Evolutionary conservation across 2,113 vertebrate species (phyloP).

Genomic region (Ploceus nigricollis): DNA sequence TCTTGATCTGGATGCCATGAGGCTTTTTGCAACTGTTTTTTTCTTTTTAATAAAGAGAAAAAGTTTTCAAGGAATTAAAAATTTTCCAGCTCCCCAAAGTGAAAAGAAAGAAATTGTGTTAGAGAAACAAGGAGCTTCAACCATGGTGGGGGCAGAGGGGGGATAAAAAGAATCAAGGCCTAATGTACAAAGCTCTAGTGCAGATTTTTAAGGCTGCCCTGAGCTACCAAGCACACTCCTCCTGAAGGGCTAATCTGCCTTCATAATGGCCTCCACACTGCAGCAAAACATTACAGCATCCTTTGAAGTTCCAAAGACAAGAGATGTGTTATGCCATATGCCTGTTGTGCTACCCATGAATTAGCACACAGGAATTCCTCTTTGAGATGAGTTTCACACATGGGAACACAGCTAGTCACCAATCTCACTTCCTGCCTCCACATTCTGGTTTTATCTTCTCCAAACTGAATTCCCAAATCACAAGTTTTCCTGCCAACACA

Average conservation of each 20-base stretch:
- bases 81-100: background rate
- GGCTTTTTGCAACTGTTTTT: background rate
- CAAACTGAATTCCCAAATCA: background rate
- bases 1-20: background rate
- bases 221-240: background rate
- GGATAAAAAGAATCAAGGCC: background rate
- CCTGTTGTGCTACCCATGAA: background rate
- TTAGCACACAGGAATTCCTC: background rate
- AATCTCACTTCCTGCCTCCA: background rate
- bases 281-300: background rate
- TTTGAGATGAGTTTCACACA: background rate
- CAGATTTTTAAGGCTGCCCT: background rate
- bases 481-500: background rate
- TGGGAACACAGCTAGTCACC: background rate
- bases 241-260: background rate
- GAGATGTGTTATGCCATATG: background rate
- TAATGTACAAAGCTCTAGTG: background rate
- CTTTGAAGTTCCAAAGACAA: background rate
- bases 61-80: background rate
- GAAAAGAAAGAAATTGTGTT: background rate
- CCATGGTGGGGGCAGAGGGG: too few relatives aligned
- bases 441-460: background rate
- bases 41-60: background rate
- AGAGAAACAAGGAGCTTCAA: background rate
- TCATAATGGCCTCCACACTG: background rate